phyloP scores from a whole-genome alignment of 2,797 vertebrate genomes.

The Glossophaga mutica region DNA sequence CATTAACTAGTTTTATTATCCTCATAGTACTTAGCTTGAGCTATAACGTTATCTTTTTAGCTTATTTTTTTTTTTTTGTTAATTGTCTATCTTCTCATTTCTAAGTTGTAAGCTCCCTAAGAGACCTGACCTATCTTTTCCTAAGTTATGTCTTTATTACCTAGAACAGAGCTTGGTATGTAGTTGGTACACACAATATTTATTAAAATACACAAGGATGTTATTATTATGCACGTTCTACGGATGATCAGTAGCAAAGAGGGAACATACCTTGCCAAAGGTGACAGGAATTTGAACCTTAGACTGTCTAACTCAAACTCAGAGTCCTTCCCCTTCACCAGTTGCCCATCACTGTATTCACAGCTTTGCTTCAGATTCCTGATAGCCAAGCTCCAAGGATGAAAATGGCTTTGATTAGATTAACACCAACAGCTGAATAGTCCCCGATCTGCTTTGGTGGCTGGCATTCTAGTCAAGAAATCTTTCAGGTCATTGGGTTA shows the following conservation, averaged over 20 bases:
- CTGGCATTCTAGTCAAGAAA: not conserved
- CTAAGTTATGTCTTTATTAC: not conserved
- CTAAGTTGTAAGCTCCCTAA: not conserved
- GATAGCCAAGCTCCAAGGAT: not conserved
- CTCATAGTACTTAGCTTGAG: not conserved
- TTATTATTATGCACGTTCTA: not conserved
- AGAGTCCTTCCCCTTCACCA: not conserved
- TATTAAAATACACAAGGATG: not conserved
- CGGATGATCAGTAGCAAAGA: not conserved
- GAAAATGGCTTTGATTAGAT: not conserved
- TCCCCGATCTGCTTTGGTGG: not conserved
- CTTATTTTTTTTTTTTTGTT: not conserved
- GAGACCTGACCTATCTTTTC: not conserved
- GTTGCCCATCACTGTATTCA: not conserved
- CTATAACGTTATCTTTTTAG: not conserved
- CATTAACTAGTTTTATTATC: not conserved
- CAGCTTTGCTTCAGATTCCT: not conserved
- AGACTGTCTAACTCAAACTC: not conserved
- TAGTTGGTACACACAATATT: not conserved
- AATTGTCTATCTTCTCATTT: not conserved
- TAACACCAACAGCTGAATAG: not conserved
- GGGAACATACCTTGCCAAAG: not conserved
- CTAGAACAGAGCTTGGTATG: not conserved
- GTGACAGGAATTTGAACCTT: not conserved
- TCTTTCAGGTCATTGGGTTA: not conserved